These are phyloP conservation scores for Megaceryle maxima DNA, from an alignment of 2,113 vertebrate species.

Conservation along the genomic window DNA sequence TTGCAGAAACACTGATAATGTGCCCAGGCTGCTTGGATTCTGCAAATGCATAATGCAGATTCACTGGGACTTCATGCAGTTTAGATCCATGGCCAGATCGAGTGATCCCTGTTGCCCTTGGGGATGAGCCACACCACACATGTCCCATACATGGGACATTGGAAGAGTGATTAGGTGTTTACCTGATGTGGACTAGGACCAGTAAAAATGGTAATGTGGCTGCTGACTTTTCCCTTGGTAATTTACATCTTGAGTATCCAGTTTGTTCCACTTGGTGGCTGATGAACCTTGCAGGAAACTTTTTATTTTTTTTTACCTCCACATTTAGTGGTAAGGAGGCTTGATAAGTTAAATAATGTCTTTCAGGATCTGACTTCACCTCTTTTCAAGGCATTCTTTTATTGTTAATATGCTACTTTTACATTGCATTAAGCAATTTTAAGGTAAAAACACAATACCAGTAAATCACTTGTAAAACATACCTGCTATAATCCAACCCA, in stretches of 20 bases:
- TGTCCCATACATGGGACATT: neutral
- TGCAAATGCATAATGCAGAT: rapidly evolving
- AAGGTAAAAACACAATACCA: neutral
- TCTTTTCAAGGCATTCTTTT: neutral
- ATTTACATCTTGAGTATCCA: neutral
- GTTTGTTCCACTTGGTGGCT: neutral
- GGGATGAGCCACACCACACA: rapidly evolving
- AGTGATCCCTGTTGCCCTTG: neutral
- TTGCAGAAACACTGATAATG: rapidly evolving
- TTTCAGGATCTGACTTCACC: neutral
- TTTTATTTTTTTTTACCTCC: neutral
- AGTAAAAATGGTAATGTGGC: neutral
- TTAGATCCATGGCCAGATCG: neutral
- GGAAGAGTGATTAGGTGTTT: neutral
- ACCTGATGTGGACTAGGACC: no score
- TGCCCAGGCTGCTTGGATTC: neutral
- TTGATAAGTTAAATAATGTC: neutral
- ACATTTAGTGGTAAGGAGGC: neutral
- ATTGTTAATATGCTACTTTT: neutral
- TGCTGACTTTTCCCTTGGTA: neutral
- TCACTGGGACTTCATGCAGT: neutral
- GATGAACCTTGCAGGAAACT: neutral
- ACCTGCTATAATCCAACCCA: neutral
- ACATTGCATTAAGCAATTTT: neutral
- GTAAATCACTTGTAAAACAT: neutral